phyloP scores from a whole-genome alignment of 2,888 invertebrate species.

The Drosophila recens region DNA sequence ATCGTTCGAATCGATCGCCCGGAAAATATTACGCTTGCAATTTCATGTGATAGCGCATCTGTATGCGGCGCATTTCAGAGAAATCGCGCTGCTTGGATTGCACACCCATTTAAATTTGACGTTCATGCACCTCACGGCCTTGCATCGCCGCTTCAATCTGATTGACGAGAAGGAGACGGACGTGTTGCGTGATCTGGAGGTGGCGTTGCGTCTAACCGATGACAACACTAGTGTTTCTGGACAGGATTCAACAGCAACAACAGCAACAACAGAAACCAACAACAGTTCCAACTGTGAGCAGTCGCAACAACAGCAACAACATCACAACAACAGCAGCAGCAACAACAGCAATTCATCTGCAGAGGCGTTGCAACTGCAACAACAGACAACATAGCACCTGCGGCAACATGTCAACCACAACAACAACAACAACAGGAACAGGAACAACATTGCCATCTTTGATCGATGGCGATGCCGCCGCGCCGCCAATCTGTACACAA shows the following conservation, averaged over 20 bases:
- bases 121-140: conserved; percentile 97
- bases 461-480: conserved; percentile 82
- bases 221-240: conserved; percentile 83
- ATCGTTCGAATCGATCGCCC: conserved; percentile 96
- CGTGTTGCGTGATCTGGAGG: conserved; percentile 95
- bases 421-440: conserved; percentile 58
- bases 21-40: conserved; percentile 97
- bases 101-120: conserved; percentile 99
- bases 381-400: conserved; percentile 31
- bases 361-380: conserved; percentile 57
- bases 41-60: conserved; percentile 99
- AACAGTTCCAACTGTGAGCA: conserved; percentile 50
- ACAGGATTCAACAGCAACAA: conserved; percentile 44
- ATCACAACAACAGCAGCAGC: conserved; percentile 43
- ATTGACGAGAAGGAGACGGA: conserved; percentile 98
- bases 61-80: conserved; percentile 98
- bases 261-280: conserved; percentile 29
- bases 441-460: conserved; percentile 41
- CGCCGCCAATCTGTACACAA: conserved; percentile 84
- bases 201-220: conserved; percentile 90
- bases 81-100: conserved; percentile 96
- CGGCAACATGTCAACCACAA: conserved; percentile 41
- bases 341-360: conserved; percentile 34
- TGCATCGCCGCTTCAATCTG: conserved; percentile 94
- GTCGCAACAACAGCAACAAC: conserved; percentile 48